Conservation (phyloP, 2,888 invertebrate species). For the Pogonocherus hispidulus region DNA sequence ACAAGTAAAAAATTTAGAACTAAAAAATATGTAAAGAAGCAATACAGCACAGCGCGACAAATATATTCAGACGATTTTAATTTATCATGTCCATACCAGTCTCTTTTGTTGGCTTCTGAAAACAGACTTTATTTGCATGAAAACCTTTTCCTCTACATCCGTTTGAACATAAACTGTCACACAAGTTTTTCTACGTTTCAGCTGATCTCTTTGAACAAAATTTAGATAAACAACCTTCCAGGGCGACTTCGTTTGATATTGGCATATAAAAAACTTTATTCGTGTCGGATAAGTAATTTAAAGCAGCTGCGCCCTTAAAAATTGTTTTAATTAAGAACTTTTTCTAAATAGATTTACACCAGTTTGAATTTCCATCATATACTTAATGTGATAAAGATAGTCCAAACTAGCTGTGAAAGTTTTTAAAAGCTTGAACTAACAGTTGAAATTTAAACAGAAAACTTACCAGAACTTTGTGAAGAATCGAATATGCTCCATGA, state of each 20-base stretch:
- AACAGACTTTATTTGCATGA: conserved; percentile 49
- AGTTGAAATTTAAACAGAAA: conserved; percentile 37
- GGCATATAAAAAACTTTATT: neutral
- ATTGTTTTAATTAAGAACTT: conserved; percentile 39
- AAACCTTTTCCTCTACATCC: conserved; percentile 41
- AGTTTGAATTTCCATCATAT: conserved; percentile 41
- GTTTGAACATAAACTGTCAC: conserved; percentile 46
- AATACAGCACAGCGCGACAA: conserved; percentile 20
- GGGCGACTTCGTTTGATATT: conserved; percentile 19
- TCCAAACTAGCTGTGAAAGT: conserved; percentile 37
- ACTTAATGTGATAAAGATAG: conserved; percentile 47
- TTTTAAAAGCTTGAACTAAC: conserved; percentile 40
- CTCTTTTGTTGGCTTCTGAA: conserved; percentile 45
- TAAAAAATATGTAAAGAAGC: conserved; percentile 20
- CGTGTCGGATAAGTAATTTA: neutral
- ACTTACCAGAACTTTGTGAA: conserved; percentile 33
- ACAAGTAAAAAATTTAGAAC: conserved; percentile 4
- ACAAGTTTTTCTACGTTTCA: conserved; percentile 41
- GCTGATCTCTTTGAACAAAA: conserved; percentile 36
- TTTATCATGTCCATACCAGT: conserved; percentile 53
- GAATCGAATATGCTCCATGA: conserved; percentile 36
- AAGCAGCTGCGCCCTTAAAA: conserved; percentile 25
- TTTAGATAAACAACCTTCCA: conserved; percentile 33
- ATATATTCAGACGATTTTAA: conserved; percentile 48
- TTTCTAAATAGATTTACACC: conserved; percentile 18